Conservation (phyloP, 2,888 invertebrate species). For the Steinernema carpocapsae region DNA sequence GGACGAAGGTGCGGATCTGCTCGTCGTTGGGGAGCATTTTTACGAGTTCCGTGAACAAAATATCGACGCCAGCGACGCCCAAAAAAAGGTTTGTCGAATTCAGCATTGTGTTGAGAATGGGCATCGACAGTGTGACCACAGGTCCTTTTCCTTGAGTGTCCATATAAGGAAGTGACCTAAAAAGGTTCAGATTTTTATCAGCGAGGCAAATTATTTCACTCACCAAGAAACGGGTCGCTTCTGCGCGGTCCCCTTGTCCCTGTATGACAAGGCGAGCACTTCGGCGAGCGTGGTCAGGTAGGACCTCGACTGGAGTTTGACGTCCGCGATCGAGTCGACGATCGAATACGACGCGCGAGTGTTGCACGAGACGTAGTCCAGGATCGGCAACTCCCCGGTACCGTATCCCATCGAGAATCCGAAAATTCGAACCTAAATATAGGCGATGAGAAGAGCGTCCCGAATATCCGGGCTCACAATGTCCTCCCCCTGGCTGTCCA, state of each 20-base stretch:
- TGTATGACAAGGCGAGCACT: slow-evolving; percentile 47
- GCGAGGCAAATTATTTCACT: not conserved
- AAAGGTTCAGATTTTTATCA: not conserved
- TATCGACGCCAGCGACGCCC: slow-evolving; percentile 56
- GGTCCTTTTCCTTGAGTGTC: slow-evolving; percentile 63
- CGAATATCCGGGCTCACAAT: slow-evolving; percentile 34
- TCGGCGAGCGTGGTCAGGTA: slow-evolving; percentile 54
- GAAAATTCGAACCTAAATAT: slow-evolving; percentile 58
- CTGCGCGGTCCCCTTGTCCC: slow-evolving; percentile 41
- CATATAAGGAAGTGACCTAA: slow-evolving; percentile 61
- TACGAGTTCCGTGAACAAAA: slow-evolving; percentile 37
- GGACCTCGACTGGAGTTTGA: slow-evolving; percentile 58
- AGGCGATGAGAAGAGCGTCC: not conserved
- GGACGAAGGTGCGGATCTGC: slow-evolving; percentile 58
- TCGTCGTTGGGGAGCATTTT: slow-evolving; percentile 45
- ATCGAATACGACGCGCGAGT: slow-evolving; percentile 46
- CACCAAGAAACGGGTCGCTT: slow-evolving; percentile 58
- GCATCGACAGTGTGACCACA: slow-evolving; percentile 58
- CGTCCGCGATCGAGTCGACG: slow-evolving; percentile 65
- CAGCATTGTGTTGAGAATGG: slow-evolving; percentile 50
- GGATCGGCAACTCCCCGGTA: slow-evolving; percentile 56
- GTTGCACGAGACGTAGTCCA: slow-evolving; percentile 56
- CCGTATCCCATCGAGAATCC: slow-evolving; percentile 66
- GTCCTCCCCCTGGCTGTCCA: slow-evolving; percentile 42
- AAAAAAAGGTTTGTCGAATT: slow-evolving; percentile 37